Evolutionary conservation across 1,140 invertebrate genomes (phyloP).

Genomic region (Drepana arcuata): DNA sequence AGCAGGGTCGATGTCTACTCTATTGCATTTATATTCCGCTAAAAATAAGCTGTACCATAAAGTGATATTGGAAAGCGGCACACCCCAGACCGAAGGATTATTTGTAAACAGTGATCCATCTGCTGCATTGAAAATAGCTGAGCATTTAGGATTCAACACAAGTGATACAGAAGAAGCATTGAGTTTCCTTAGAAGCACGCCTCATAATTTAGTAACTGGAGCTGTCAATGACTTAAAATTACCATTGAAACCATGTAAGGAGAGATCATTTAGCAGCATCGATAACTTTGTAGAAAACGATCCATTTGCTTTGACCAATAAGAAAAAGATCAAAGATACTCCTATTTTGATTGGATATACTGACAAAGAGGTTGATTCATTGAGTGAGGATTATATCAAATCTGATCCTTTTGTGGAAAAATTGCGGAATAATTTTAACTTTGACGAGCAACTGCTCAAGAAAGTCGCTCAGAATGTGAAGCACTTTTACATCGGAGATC

Average conservation of each 20-base stretch:
- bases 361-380: conserved; percentile 26
- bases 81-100: conserved; percentile 38
- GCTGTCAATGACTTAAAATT: conserved; percentile 36
- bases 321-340: conserved; percentile 41
- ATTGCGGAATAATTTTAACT: conserved; percentile 41
- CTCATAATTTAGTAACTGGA: conserved; percentile 32
- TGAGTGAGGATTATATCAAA: conserved; percentile 32
- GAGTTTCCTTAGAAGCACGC: conserved; percentile 26
- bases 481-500: conserved; percentile 53
- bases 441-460: conserved; percentile 28
- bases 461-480: conserved; percentile 31
- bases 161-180: conserved; percentile 39
- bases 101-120: conserved; percentile 40
- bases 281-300: conserved; percentile 45
- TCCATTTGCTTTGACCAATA: conserved; percentile 41
- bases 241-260: conserved; percentile 42
- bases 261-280: conserved; percentile 51
- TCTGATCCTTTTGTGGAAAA: conserved; percentile 41
- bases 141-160: conserved; percentile 41
- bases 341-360: conserved; percentile 52
- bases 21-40: conserved; percentile 48
- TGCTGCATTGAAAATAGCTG: conserved; percentile 43
- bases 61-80: conserved; percentile 51
- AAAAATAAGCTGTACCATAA: conserved; percentile 50
- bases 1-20: conserved; percentile 41